Percentiles rank a stretch among this genome's conserved stretches.
Conservation (phyloP, 2,113 vertebrate species). For the Ceuthmochares aereus region DNA sequence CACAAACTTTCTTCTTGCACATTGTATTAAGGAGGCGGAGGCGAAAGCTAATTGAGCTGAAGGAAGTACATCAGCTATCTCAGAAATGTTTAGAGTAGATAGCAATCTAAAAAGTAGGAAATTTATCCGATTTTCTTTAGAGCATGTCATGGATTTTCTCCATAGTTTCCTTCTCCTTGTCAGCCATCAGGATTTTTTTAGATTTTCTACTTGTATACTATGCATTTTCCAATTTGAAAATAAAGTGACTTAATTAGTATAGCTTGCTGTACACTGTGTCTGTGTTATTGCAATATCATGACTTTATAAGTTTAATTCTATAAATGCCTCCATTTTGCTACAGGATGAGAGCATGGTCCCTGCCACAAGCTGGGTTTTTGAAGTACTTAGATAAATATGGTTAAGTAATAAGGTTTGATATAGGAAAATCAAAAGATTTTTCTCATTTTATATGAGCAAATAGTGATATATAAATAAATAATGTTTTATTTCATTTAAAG, state of each 20-base stretch:
- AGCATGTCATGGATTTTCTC: neutral
- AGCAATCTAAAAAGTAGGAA: neutral
- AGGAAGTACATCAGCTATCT: neutral
- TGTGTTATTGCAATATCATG: neutral
- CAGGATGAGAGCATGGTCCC: neutral
- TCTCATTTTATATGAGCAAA: neutral
- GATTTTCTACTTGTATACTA: neutral
- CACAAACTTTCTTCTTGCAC: neutral
- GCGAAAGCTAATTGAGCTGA: neutral
- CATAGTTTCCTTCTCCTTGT: neutral
- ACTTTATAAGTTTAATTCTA: neutral
- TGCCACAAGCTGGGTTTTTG: accelerated
- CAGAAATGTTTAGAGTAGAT: neutral
- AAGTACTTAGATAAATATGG: neutral
- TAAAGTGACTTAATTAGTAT: neutral
- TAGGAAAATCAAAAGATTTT: neutral
- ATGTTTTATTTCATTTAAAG: neutral
- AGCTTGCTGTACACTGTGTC: neutral
- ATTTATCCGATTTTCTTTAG: neutral
- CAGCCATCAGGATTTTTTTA: neutral
- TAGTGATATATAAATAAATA: neutral
- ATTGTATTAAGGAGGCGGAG: neutral
- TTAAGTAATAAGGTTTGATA: neutral
- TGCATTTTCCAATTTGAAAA: neutral
- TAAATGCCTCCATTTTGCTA: neutral